Conservation (phyloP, 2,797 vertebrate genomes). For the Platyrinchus mystaceus region DNA sequence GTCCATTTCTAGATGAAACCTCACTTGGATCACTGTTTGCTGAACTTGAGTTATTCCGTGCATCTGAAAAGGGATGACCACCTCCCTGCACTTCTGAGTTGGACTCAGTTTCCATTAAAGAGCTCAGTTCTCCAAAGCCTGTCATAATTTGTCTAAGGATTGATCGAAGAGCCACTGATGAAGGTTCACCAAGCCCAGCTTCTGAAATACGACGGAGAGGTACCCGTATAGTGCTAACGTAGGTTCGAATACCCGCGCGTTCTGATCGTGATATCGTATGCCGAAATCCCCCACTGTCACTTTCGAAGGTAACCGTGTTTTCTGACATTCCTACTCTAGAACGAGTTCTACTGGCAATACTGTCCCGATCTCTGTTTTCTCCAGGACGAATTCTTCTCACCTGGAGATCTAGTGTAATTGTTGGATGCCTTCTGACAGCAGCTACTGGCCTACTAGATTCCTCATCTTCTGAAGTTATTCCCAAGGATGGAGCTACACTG, state of each 20-base stretch:
- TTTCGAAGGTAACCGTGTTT: slow-evolving; percentile 90
- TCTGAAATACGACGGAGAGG: slow-evolving; percentile 90
- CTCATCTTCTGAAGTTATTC: slow-evolving; percentile 81
- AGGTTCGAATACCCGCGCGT: slow-evolving; percentile 88
- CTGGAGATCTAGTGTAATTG: slow-evolving; percentile 92
- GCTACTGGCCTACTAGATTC: slow-evolving; percentile 62
- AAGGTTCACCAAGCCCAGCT: slow-evolving; percentile 88
- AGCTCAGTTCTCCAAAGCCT: slow-evolving; percentile 92
- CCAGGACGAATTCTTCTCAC: slow-evolving; percentile 91
- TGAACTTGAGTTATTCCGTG: not conserved
- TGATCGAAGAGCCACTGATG: slow-evolving; percentile 87
- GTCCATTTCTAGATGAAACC: not conserved
- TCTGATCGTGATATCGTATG: slow-evolving; percentile 92
- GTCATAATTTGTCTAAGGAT: slow-evolving; percentile 95
- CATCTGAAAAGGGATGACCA: not conserved
- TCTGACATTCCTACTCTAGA: slow-evolving; percentile 88
- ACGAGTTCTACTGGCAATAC: slow-evolving; percentile 91
- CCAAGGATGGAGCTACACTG: slow-evolving; percentile 73
- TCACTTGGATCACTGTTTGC: not conserved
- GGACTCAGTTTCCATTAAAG: slow-evolving; percentile 91
- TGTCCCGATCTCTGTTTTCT: slow-evolving; percentile 91
- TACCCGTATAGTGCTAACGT: slow-evolving; percentile 92
- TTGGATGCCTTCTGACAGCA: slow-evolving; percentile 83
- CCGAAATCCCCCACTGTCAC: slow-evolving; percentile 88
- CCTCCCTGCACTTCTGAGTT: slow-evolving; percentile 80